These are phyloP conservation scores for Acanthochromis polyacanthus DNA, from an alignment of 2,113 vertebrate species.

Conservation along the genomic window DNA sequence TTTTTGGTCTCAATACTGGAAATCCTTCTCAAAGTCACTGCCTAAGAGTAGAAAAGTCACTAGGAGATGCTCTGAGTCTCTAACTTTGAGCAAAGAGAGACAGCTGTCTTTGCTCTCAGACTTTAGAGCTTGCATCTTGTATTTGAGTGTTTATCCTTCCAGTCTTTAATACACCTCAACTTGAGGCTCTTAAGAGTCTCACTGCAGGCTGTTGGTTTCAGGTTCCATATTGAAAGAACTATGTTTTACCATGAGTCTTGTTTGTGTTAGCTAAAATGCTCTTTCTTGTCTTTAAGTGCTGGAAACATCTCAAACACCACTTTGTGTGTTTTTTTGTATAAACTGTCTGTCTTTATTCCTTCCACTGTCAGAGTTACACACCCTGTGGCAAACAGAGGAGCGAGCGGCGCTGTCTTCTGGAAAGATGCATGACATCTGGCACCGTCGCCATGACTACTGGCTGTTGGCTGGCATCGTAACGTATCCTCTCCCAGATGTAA, in stretches of 20 bases:
- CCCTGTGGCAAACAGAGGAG: constrained; percentile 98
- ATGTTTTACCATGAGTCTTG: constrained; percentile 11
- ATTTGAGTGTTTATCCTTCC: not conserved
- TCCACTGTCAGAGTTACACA: constrained; percentile 91
- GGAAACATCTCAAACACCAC: constrained; percentile 6
- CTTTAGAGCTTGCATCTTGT: not conserved
- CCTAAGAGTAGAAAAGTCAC: no score
- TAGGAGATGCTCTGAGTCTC: no score
- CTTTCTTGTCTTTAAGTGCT: not conserved
- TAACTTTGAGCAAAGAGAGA: not conserved
- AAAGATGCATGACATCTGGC: constrained; percentile 98
- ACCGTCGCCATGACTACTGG: constrained; percentile 98
- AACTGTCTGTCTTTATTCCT: constrained; percentile 12
- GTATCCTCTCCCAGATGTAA: constrained; percentile 87
- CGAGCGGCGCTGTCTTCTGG: constrained; percentile 93
- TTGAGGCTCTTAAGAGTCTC: no score
- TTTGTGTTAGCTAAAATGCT: constrained; percentile 9
- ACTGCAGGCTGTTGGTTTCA: not conserved
- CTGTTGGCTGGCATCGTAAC: constrained; percentile 96
- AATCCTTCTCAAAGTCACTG: not conserved
- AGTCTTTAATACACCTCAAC: no score
- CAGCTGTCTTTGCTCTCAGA: not conserved
- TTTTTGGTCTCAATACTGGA: not conserved
- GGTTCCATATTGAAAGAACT: not conserved
- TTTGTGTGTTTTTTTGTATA: constrained; percentile 2